Evolutionary conservation across 2,797 vertebrate species (phyloP).

Genomic region (Chrysocyon brachyurus): DNA sequence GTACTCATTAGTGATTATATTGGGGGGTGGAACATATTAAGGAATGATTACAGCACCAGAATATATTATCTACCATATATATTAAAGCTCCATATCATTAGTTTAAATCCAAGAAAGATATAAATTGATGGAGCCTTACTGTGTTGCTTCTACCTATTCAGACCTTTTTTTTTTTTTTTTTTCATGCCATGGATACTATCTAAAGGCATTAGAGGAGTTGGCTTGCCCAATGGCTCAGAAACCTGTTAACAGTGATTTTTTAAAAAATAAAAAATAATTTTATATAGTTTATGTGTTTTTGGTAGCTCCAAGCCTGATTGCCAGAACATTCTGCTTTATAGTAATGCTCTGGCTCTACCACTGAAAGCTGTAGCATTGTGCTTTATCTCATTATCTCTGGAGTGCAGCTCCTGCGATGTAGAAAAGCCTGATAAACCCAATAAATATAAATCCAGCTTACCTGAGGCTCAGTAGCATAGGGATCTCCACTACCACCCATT

Average conservation of each 20-base stretch:
- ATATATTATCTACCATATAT: conserved; percentile 58
- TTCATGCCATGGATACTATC: conserved; percentile 49
- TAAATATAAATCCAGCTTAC: neutral
- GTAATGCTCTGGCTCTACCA: conserved; percentile 53
- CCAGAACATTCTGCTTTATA: conserved; percentile 71
- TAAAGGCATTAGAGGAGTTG: conserved; percentile 44
- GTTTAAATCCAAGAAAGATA: conserved; percentile 71
- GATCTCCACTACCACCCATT: neutral
- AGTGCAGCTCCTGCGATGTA: conserved; percentile 58
- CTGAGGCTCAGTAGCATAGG: conserved; percentile 37
- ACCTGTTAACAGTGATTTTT: conserved; percentile 73
- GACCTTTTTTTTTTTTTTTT: neutral
- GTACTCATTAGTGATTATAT: conserved; percentile 42
- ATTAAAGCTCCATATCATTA: conserved; percentile 65
- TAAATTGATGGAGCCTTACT: conserved; percentile 63
- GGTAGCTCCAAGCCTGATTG: conserved; percentile 48
- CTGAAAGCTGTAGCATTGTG: conserved; percentile 75
- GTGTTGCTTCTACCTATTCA: conserved; percentile 67
- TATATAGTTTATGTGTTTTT: conserved; percentile 61
- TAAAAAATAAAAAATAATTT: neutral
- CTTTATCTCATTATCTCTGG: conserved; percentile 79
- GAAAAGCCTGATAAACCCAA: conserved; percentile 63
- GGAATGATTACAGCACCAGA: conserved; percentile 50
- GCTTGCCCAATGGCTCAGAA: conserved; percentile 76
- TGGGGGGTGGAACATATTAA: conserved; percentile 67